Evolutionary conservation across 2,797 vertebrate species (phyloP).

Genomic region (Catostomus latipinnis): DNA sequence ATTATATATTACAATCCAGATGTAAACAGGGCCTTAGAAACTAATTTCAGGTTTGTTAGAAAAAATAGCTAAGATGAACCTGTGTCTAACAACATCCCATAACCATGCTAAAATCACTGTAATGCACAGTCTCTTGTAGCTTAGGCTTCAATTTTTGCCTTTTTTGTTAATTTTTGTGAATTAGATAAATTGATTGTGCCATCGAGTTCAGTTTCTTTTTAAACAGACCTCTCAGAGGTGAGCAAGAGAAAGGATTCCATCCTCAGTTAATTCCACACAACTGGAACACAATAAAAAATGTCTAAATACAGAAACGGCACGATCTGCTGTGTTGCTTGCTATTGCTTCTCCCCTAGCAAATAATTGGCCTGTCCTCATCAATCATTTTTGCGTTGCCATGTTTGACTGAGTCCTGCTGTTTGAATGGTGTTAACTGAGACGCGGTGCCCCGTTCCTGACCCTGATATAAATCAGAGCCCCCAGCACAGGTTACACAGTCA

Average conservation of each 20-base stretch:
- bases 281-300: conserved; percentile 14
- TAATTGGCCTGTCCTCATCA: conserved; percentile 40
- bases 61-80: too few species aligned
- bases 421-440: conserved; percentile 43
- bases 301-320: conserved; percentile 27
- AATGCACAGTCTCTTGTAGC: conserved; percentile 5
- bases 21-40: too few species aligned
- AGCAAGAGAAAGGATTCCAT: conserved; percentile 27
- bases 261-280: conserved; percentile 17
- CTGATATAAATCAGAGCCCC: conserved; percentile 57
- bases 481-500: conserved; percentile 55
- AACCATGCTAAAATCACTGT: conserved; percentile 3
- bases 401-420: conserved; percentile 41
- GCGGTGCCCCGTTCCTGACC: conserved; percentile 44
- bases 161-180: conserved; percentile 9
- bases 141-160: background rate
- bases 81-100: too few species aligned
- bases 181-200: background rate
- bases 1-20: too few species aligned
- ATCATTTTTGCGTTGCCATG: conserved; percentile 27
- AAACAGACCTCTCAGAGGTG: background rate
- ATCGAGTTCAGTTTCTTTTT: conserved; percentile 16
- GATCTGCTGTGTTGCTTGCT: conserved; percentile 18
- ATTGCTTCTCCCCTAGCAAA: conserved; percentile 34
- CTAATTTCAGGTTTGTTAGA: too few species aligned